These are phyloP conservation scores for Ephydatia muelleri DNA, from an alignment of 37 sponge, comb jelly and placozoan species.

Conservation along the genomic window DNA sequence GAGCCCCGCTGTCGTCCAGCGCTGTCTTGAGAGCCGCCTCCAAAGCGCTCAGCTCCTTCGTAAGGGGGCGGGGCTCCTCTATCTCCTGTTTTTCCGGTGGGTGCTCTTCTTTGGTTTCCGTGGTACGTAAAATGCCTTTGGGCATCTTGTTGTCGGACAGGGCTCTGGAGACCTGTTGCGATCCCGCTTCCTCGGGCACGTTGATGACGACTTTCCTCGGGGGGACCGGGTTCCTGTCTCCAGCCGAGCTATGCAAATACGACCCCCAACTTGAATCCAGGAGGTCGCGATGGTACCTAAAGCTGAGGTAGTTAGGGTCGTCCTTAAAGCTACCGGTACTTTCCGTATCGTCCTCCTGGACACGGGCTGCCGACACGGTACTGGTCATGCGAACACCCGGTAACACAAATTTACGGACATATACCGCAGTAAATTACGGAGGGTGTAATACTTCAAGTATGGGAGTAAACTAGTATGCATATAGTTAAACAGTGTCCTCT, in stretches of 20 bases:
- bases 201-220: constrained; percentile 6
- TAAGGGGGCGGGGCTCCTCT: constrained; percentile 16
- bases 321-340: constrained; percentile 2
- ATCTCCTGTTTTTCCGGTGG: not conserved
- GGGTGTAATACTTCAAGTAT: not conserved
- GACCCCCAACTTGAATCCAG: constrained; percentile 53
- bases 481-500: constrained; percentile 48
- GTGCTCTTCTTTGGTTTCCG: not conserved
- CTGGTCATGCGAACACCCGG: not conserved
- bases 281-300: constrained; percentile 29
- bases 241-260: constrained; percentile 29
- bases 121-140: not conserved
- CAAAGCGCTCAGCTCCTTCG: not conserved
- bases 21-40: not conserved
- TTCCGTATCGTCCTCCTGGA: not conserved
- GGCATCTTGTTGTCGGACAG: not conserved
- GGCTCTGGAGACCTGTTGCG: not conserved
- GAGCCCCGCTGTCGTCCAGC: not conserved
- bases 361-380: not conserved
- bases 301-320: not conserved
- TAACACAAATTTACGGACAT: not conserved
- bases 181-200: not conserved
- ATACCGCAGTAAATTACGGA: not conserved
- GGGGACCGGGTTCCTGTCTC: not conserved
- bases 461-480: too few relatives aligned